These are phyloP conservation scores for Ophion ventricosus DNA, from an alignment of 2,888 invertebrate genomes.

Conservation along the genomic window DNA sequence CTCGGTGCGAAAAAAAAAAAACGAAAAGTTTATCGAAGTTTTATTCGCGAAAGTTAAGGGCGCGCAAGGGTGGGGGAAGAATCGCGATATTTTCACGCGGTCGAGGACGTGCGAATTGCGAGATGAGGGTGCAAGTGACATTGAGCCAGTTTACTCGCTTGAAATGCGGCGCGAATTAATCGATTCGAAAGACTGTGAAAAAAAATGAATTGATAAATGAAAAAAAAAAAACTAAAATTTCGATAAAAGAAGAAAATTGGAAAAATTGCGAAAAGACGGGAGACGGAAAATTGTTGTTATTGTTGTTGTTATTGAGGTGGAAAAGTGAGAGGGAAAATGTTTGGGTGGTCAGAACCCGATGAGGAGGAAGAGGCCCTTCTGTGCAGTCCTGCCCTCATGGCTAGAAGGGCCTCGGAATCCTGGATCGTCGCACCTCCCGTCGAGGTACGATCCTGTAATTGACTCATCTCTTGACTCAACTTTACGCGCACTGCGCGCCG, in stretches of 20 bases:
- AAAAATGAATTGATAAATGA: background rate
- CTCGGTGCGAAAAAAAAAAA: background rate
- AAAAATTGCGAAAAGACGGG: slow-evolving; percentile 61
- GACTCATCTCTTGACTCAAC: background rate
- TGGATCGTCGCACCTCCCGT: slow-evolving; percentile 95
- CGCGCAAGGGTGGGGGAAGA: too few species aligned
- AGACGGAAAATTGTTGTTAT: too few species aligned
- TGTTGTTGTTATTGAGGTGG: background rate
- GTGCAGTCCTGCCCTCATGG: slow-evolving; percentile 94
- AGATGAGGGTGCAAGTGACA: background rate
- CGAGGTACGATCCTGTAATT: slow-evolving; percentile 86
- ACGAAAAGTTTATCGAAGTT: background rate
- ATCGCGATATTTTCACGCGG: background rate
- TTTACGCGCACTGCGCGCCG: too few species aligned
- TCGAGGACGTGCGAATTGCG: slow-evolving; percentile 3
- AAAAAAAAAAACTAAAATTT: background rate
- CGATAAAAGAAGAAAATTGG: background rate
- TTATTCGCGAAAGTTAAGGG: too few species aligned
- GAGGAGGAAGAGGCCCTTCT: slow-evolving; percentile 94
- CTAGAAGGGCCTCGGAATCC: slow-evolving; percentile 93
- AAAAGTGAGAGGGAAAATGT: slow-evolving; percentile 84
- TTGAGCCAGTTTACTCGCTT: background rate
- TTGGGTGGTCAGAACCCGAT: slow-evolving; percentile 91
- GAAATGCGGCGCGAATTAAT: background rate
- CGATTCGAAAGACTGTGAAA: background rate